phyloP scores from a whole-genome alignment of 2,113 vertebrate genomes.

The Myxocyprinus asiaticus region DNA sequence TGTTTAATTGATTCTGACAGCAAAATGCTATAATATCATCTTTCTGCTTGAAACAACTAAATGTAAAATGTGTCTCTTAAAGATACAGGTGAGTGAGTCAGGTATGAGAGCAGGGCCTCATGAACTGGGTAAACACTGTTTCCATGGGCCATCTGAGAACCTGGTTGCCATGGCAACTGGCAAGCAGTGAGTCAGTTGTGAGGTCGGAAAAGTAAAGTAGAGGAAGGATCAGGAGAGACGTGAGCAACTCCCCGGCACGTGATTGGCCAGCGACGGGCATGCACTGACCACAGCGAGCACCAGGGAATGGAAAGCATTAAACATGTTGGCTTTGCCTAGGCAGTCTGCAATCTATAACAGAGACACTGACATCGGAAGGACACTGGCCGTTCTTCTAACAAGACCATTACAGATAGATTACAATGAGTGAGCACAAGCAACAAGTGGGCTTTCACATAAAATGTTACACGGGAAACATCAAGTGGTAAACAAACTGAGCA shows the following conservation, averaged over 20 bases:
- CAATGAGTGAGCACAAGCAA: constrained; percentile 45
- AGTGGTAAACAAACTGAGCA: constrained; percentile 46
- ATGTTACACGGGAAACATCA: constrained; percentile 59
- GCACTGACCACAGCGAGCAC: constrained; percentile 60
- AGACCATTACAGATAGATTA: constrained; percentile 39
- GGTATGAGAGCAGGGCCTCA: background rate
- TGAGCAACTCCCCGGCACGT: constrained; percentile 59
- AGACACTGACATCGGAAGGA: constrained; percentile 34
- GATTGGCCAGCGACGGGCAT: constrained; percentile 53
- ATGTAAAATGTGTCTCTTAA: background rate
- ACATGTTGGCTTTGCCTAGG: constrained; percentile 48
- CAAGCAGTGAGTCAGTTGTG: constrained; percentile 70
- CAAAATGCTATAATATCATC: background rate
- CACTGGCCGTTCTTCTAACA: background rate
- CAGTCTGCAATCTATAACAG: constrained; percentile 14
- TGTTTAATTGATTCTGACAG: background rate
- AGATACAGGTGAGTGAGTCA: constrained; percentile 28
- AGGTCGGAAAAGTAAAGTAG: constrained; percentile 71
- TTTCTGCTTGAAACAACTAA: background rate
- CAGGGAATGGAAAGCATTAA: constrained; percentile 60
- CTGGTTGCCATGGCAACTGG: constrained; percentile 68
- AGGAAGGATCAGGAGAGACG: constrained; percentile 35
- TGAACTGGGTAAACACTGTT: constrained; percentile 61
- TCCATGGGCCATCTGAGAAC: constrained; percentile 62
- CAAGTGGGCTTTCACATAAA: constrained; percentile 50